phyloP scores from a whole-genome alignment of 2,113 vertebrate species.

The Bolborhynchus lineola region DNA sequence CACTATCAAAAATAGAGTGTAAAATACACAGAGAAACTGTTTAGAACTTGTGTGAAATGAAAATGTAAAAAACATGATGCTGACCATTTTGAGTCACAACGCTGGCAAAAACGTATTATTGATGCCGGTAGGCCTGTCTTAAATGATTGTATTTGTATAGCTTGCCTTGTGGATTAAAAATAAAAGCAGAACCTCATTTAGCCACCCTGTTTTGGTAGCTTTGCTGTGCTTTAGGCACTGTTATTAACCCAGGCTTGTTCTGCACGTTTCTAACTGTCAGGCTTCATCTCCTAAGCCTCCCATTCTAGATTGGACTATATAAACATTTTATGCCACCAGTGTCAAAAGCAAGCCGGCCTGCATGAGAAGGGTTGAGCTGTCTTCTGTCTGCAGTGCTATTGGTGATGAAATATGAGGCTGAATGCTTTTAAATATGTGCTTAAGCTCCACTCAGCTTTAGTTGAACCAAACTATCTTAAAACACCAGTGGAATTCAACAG shows the following conservation, averaged over 20 bases:
- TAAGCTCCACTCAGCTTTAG: not conserved
- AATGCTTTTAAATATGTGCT: not conserved
- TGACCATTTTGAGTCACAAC: not conserved
- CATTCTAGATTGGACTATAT: not conserved
- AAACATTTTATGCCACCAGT: not conserved
- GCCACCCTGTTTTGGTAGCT: not conserved
- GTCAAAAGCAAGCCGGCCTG: not conserved
- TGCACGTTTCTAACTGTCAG: not conserved
- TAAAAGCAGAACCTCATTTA: not conserved
- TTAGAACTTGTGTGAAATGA: not conserved
- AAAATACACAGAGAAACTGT: constrained; percentile 38
- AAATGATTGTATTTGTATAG: not conserved
- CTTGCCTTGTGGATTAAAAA: not conserved
- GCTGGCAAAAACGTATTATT: not conserved
- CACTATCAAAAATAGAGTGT: constrained; percentile 17
- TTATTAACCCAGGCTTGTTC: not conserved
- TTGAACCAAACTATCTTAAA: not conserved
- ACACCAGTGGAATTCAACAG: not conserved
- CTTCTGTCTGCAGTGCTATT: not conserved
- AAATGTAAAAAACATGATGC: not conserved
- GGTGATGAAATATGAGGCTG: not conserved
- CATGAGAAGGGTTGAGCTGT: not conserved
- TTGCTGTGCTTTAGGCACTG: not conserved
- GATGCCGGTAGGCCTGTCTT: not conserved
- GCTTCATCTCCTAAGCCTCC: not conserved